Base-by-base conservation (phyloP, 2,888 invertebrate species). In the Drosophila subsilvestris region DNA sequence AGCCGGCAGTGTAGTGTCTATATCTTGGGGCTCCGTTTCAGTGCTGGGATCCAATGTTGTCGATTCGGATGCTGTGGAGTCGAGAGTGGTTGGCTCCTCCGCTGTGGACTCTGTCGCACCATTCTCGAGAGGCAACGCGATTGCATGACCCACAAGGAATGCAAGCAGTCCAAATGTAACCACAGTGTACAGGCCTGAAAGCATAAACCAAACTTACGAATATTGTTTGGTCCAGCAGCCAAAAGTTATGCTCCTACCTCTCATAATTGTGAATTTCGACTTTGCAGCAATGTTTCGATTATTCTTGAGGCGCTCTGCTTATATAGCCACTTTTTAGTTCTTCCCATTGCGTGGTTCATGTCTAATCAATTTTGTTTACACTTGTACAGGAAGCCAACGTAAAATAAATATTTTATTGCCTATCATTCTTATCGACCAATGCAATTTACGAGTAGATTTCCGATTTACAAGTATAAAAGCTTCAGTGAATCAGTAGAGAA, bases 291-390 rank as follows among this genome's bases (percentile, higher is more conserved):
- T 49, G 54, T 43, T 29, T 32, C 4, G 12, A 54, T 37, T 4
- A 20, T 20, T 6, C 20, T 32, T 7, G 27, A n/a, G 3, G 10
- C 37, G 20, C 27, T 14, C 17, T 22, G 51, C 49, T 60, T 69
- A 55, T 69, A 69, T 68, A 69, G 61, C 53, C n/a, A 8, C 25
- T 22, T 49, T 50, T 58, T 43, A 14, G 37, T 37, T 14, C 37
- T 37, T 37, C 37, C 37, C 37, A 14, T 37, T 37, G 37, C 37
- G 37, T 37, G 14, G 37, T 37, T 37, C 32, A 14, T 49, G 14
- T 45, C 37, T 42, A 68, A 69, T 69, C 68, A 44, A 37, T 50
- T 18, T 12, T 44, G 27, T 44, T 61, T 54, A 37, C 22, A 60
- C 17, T 14, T 14, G 37, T 51, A 37, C 37, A 29, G 50, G 17